Conservation (phyloP, 2,888 invertebrate genomes). For the Cataglyphis albicans region DNA sequence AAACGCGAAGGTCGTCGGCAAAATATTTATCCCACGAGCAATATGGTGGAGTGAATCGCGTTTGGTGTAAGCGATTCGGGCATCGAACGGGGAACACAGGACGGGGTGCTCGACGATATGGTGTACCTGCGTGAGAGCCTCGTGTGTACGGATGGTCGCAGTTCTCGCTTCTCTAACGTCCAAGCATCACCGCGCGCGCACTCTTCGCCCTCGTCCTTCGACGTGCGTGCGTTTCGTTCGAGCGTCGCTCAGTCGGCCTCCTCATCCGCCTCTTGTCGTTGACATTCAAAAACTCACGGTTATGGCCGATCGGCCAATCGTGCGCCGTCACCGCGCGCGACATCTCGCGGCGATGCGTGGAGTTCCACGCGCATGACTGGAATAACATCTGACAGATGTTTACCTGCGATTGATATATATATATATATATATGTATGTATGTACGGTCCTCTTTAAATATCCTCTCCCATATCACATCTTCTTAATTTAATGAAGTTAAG, state of each 20-base stretch:
- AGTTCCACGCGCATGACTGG: neutral
- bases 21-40: conserved; percentile 38
- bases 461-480: too few relatives aligned
- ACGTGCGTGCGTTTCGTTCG: conserved; percentile 61
- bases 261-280: conserved; percentile 80
- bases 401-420: neutral
- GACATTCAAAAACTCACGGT: conserved; percentile 80
- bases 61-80: neutral
- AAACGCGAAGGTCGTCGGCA: conserved; percentile 5
- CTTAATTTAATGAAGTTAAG: too few relatives aligned
- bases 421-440: too few relatives aligned
- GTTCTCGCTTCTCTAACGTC: conserved; percentile 62
- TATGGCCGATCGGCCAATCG: conserved; percentile 72
- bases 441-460: neutral
- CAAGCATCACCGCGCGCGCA: conserved; percentile 7
- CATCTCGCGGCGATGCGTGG: conserved; percentile 41
- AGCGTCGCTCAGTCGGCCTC: conserved; percentile 70
- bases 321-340: neutral
- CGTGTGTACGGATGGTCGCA: neutral
- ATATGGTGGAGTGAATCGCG: conserved; percentile 11
- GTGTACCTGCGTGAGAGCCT: conserved; percentile 8
- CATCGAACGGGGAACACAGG: neutral
- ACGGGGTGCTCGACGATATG: neutral
- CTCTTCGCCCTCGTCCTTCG: neutral
- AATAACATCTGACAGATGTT: neutral